Evolutionary conservation across 2,888 invertebrate species (phyloP).

Genomic region (Trisateles emortualis): DNA sequence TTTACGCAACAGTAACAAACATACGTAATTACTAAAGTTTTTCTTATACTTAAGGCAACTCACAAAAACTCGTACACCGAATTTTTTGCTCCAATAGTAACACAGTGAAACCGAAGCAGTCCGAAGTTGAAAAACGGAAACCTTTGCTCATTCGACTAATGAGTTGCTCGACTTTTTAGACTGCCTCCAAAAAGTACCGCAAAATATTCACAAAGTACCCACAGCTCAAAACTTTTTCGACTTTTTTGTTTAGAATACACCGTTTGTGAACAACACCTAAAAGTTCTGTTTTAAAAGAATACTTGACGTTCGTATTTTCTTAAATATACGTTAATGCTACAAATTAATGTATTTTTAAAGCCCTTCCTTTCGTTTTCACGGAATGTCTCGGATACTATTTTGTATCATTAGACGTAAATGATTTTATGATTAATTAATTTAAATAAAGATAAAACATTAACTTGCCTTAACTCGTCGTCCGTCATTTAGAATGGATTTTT

Average conservation of each 20-base stretch:
- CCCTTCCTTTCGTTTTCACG: background rate
- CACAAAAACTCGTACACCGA: background rate
- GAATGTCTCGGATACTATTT: too few relatives aligned
- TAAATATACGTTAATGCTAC: background rate
- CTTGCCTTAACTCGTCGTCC: slow-evolving; percentile 37
- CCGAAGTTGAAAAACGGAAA: slow-evolving; percentile 57
- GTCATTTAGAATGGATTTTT: slow-evolving; percentile 25
- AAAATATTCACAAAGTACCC: slow-evolving; percentile 55
- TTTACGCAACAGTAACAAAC: too few relatives aligned
- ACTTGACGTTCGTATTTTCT: background rate
- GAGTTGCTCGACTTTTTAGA: slow-evolving; percentile 67
- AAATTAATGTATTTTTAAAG: background rate
- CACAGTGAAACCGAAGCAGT: slow-evolving; percentile 40
- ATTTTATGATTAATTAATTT: too few relatives aligned
- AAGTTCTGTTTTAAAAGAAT: slow-evolving; percentile 36
- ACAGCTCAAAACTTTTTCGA: slow-evolving; percentile 43
- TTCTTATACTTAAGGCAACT: background rate
- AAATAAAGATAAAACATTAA: too few relatives aligned
- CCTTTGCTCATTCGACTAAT: slow-evolving; percentile 67
- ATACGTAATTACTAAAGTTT: too few relatives aligned
- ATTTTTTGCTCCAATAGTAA: slow-evolving; percentile 22
- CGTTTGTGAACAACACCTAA: slow-evolving; percentile 44
- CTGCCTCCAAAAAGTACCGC: slow-evolving; percentile 52
- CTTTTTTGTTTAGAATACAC: slow-evolving; percentile 40
- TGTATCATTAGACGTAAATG: too few relatives aligned